phyloP scores from a whole-genome alignment of 2,797 vertebrate species.

The Enteromius argenteus region DNA sequence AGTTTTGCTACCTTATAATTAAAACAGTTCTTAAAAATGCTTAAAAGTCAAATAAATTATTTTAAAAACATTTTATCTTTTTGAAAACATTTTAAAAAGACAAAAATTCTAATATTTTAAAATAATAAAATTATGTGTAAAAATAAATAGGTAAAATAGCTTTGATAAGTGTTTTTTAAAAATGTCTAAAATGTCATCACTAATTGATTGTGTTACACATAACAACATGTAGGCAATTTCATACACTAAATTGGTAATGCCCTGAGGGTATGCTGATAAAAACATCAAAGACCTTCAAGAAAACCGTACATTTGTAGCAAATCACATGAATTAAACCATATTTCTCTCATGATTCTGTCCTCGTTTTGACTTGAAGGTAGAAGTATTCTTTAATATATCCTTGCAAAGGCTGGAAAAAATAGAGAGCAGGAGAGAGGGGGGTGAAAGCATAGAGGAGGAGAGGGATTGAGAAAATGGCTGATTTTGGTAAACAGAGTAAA shows the following conservation, averaged over 20 bases:
- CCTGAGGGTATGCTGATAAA: conserved; percentile 36
- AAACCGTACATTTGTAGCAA: conserved; percentile 39
- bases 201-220: conserved; percentile 34
- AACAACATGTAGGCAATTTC: conserved; percentile 27
- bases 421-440: background rate
- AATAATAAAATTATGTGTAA: background rate
- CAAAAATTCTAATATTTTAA: background rate
- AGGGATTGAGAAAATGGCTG: conserved; percentile 6
- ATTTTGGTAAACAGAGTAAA: conserved; percentile 33
- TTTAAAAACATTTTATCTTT: background rate
- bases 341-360: conserved; percentile 15
- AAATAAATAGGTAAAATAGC: background rate
- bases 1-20: background rate
- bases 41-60: background rate
- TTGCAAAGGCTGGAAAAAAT: background rate
- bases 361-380: background rate
- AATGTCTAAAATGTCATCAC: conserved; percentile 26
- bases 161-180: conserved; percentile 14
- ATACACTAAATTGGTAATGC: conserved; percentile 25
- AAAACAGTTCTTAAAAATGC: background rate
- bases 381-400: background rate
- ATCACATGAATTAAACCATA: conserved; percentile 31
- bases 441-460: conserved; percentile 26
- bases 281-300: conserved; percentile 46
- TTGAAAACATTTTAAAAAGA: background rate